These are phyloP conservation scores for Araneus ventricosus DNA, from an alignment of 1,140 invertebrate genomes.

Conservation along the genomic window DNA sequence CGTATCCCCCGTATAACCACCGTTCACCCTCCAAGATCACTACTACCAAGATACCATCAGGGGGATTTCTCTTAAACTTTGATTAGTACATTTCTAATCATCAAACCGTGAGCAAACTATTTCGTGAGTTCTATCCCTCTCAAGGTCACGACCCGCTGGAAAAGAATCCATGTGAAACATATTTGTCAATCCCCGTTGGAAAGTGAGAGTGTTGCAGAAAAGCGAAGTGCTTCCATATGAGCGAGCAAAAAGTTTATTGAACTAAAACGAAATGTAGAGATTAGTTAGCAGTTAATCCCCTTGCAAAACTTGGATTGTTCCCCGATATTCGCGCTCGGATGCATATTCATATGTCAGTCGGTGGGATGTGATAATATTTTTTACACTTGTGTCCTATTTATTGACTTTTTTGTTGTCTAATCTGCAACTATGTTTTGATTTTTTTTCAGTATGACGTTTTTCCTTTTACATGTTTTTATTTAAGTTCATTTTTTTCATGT, in stretches of 20 bases:
- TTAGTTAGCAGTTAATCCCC: neutral
- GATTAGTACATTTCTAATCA: neutral
- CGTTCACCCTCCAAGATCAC: neutral
- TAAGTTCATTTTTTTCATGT: too few species aligned
- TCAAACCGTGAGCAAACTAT: conserved; percentile 2
- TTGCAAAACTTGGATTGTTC: conserved; percentile 10
- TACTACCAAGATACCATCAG: neutral
- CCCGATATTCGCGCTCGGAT: conserved; percentile 10
- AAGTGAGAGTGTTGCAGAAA: conserved; percentile 38
- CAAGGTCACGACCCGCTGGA: conserved; percentile 5
- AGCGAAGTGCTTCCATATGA: neutral
- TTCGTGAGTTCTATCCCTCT: conserved; percentile 11
- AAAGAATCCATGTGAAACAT: conserved; percentile 50
- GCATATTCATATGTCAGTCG: neutral
- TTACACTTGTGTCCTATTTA: conserved; percentile 2
- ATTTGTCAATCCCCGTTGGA: conserved; percentile 10
- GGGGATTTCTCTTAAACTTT: conserved; percentile 26
- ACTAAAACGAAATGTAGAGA: conserved; percentile 44
- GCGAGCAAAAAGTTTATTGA: conserved; percentile 49
- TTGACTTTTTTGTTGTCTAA: neutral
- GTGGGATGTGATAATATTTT: conserved; percentile 7
- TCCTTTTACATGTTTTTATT: too few species aligned
- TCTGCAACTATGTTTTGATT: neutral
- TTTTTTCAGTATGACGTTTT: neutral
- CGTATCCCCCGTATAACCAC: neutral